A percentile compares a stretch with the other conserved stretches of the same genome.
phyloP scores from a whole-genome alignment of 2,888 invertebrate genomes.

The Ennomos fuscantarius region DNA sequence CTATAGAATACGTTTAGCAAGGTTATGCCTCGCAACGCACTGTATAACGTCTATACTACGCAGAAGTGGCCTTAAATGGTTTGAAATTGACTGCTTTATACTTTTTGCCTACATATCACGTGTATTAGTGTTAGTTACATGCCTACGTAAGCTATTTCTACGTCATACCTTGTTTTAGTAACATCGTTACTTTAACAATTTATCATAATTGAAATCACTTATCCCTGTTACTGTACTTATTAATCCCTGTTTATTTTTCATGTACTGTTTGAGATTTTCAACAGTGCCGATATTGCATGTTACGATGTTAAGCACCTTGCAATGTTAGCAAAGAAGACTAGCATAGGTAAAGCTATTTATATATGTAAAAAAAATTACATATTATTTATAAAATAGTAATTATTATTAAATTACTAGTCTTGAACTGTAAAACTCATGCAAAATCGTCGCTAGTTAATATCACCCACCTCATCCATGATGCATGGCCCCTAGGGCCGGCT shows the following conservation, averaged over 20 bases:
- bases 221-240: too few species aligned
- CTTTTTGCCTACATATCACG: conserved; percentile 16
- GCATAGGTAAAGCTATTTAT: too few species aligned
- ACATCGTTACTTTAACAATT: conserved; percentile 10
- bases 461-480: conserved; percentile 65
- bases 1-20: conserved; percentile 66
- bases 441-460: conserved; percentile 48
- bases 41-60: conserved; percentile 34
- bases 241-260: conserved; percentile 28
- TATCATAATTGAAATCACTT: conserved; percentile 14
- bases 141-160: conserved; percentile 5
- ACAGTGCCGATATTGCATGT: conserved; percentile 56
- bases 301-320: not conserved
- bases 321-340: too few species aligned
- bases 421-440: conserved; percentile 42
- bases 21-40: conserved; percentile 63
- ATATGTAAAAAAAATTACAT: too few species aligned
- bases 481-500: conserved; percentile 81
- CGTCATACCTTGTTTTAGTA: conserved; percentile 18
- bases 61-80: conserved; percentile 50
- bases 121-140: conserved; percentile 4
- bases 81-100: conserved; percentile 46
- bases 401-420: too few species aligned
- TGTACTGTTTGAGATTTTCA: conserved; percentile 41
- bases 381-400: too few species aligned